Evolutionary conservation across 2,888 invertebrate genomes (phyloP).

Genomic region (Lochmaea crataegi): DNA sequence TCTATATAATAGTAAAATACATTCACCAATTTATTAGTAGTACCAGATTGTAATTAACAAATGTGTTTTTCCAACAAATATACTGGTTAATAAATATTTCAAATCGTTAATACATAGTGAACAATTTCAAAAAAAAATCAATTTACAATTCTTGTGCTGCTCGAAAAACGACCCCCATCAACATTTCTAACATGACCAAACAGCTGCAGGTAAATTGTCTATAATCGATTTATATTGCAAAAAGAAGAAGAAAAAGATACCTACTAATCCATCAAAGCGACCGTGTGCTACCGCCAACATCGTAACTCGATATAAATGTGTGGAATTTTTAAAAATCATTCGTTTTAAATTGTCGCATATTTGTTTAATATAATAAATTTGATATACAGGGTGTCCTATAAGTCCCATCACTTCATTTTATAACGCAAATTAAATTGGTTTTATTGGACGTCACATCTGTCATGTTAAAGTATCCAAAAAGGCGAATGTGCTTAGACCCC

Average conservation of each 20-base stretch:
- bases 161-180: constrained; percentile 1
- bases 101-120: neutral
- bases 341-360: neutral
- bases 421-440: too few relatives aligned
- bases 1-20: neutral
- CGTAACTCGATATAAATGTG: neutral
- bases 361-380: too few relatives aligned
- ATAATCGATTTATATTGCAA: constrained; percentile 7
- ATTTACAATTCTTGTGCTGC: neutral
- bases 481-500: too few relatives aligned
- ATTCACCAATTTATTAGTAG: neutral
- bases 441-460: too few relatives aligned
- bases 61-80: neutral
- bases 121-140: neutral
- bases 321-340: neutral
- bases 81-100: neutral
- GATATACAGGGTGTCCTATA: too few relatives aligned
- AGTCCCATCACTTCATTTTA: too few relatives aligned
- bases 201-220: constrained; percentile 4
- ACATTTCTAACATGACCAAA: neutral
- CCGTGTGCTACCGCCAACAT: neutral
- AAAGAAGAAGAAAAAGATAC: neutral
- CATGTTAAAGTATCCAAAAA: too few relatives aligned
- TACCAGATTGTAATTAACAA: neutral
- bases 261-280: neutral